These are phyloP conservation scores for Catharus fuscescens DNA, from an alignment of 2,113 vertebrate species.

Conservation along the genomic window DNA sequence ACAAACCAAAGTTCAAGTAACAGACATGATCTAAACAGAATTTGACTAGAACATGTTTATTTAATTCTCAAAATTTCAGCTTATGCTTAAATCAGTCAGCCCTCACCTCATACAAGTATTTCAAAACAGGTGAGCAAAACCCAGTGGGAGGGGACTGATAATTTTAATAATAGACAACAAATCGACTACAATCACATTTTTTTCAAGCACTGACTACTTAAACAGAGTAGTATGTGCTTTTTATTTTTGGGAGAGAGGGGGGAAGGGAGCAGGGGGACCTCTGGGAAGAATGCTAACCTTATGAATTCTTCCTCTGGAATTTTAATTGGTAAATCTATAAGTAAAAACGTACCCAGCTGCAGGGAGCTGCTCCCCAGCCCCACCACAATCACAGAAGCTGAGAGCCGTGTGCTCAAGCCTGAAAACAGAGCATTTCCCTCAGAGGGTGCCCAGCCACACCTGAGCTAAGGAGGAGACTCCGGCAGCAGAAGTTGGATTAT, in stretches of 20 bases:
- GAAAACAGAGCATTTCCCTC: background rate
- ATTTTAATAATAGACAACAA: background rate
- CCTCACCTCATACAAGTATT: conserved; percentile 34
- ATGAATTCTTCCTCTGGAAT: conserved; percentile 63
- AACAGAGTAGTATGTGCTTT: conserved; percentile 1
- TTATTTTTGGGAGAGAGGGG: background rate
- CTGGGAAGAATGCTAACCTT: conserved; percentile 63
- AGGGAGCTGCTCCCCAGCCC: conserved; percentile 56
- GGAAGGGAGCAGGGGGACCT: conserved; percentile 7
- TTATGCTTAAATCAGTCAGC: conserved; percentile 50
- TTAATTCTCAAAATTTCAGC: conserved; percentile 13
- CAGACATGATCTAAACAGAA: conserved; percentile 63
- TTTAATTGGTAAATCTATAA: conserved; percentile 66
- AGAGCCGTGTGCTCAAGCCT: background rate
- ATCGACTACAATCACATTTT: background rate
- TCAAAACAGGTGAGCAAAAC: conserved; percentile 44
- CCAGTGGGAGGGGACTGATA: background rate
- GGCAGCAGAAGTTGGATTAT: background rate
- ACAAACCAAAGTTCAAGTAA: conserved; percentile 48
- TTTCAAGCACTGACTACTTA: background rate
- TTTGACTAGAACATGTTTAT: conserved; percentile 43
- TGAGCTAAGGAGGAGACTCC: conserved; percentile 25
- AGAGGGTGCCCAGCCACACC: conserved; percentile 31
- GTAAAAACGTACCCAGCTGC: conserved; percentile 65
- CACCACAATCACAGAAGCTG: conserved; percentile 6